Conservation (phyloP, 2,113 vertebrate species). For the Stictonetta naevosa region DNA sequence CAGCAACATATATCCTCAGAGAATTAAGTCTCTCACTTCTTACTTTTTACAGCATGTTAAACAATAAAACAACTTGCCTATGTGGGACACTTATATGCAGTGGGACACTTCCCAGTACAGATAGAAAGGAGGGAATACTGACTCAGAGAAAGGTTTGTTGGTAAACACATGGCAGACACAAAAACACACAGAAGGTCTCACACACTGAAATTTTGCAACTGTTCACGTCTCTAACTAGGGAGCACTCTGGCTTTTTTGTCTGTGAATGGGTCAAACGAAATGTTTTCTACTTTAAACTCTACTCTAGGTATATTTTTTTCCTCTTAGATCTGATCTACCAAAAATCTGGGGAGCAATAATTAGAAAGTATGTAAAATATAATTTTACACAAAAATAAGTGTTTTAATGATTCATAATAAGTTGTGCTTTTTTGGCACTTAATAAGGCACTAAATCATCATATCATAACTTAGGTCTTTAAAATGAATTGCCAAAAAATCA, state of each 20-base stretch:
- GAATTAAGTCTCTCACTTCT: background rate
- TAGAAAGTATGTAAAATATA: background rate
- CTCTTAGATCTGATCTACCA: background rate
- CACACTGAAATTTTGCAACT: background rate
- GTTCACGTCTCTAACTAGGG: background rate
- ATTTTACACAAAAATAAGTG: background rate
- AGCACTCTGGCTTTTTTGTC: background rate
- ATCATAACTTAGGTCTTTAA: background rate
- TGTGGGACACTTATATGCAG: background rate
- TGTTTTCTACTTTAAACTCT: background rate
- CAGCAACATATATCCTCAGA: background rate
- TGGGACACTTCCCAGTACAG: background rate
- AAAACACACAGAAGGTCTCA: background rate
- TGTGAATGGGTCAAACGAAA: background rate
- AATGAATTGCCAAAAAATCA: background rate
- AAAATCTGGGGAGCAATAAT: background rate
- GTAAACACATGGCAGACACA: background rate
- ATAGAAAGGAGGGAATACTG: background rate
- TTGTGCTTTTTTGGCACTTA: background rate
- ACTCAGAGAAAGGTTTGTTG: background rate
- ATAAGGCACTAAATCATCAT: background rate
- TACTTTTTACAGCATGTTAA: background rate
- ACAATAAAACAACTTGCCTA: background rate
- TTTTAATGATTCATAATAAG: background rate
- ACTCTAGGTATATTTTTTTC: background rate